Conservation (phyloP, 2,113 vertebrate genomes). For the Pituophis catenifer region DNA sequence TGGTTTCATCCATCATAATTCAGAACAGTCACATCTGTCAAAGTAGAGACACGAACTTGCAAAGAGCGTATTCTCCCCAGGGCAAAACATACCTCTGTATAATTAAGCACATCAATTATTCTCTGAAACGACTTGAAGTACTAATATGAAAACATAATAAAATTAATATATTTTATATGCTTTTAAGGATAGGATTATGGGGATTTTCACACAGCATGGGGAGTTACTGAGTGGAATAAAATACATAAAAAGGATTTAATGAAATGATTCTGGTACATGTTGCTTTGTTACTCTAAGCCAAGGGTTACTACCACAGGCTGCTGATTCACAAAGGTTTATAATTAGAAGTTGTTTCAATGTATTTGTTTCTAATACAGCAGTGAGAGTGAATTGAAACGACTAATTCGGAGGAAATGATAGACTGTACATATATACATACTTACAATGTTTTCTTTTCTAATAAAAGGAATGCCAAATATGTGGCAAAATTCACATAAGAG, state of each 20-base stretch:
- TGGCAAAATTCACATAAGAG: not conserved
- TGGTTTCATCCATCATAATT: conserved; percentile 9
- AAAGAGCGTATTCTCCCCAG: conserved; percentile 6
- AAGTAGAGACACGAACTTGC: conserved; percentile 8
- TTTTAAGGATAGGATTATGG: conserved; percentile 13
- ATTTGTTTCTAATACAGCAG: not conserved
- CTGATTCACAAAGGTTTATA: conserved; percentile 4
- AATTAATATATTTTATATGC: conserved; percentile 14
- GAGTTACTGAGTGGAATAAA: not conserved
- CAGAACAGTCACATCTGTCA: conserved; percentile 31
- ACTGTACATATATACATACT: not conserved
- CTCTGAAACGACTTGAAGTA: not conserved
- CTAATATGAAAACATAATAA: conserved; percentile 31
- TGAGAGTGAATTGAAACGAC: not conserved
- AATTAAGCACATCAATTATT: conserved; percentile 29
- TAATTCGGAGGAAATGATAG: not conserved
- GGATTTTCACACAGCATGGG: conserved; percentile 10
- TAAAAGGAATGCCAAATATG: not conserved
- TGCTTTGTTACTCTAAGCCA: not conserved
- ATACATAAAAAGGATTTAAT: conserved; percentile 2
- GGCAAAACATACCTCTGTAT: conserved; percentile 21
- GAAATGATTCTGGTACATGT: not conserved
- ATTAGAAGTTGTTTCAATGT: conserved; percentile 4
- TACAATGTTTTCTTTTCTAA: not conserved
- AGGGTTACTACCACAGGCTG: not conserved